A percentile compares a stretch with the other conserved stretches of the same genome.
Conservation (phyloP, 2,888 invertebrate species). For the Pelosia muscerda region DNA sequence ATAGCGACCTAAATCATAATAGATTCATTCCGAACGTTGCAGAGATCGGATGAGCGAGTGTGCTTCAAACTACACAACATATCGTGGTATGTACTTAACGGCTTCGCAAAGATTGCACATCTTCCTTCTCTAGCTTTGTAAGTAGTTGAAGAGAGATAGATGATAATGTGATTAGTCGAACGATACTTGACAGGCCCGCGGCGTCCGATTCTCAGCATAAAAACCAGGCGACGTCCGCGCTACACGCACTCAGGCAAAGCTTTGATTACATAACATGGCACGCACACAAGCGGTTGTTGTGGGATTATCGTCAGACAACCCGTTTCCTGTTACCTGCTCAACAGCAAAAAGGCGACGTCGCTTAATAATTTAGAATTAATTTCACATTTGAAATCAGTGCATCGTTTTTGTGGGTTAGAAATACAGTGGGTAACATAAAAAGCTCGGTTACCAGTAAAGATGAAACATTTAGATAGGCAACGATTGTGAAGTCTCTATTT, state of each 20-base stretch:
- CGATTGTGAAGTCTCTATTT: slow-evolving; percentile 81
- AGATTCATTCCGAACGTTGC: slow-evolving; percentile 77
- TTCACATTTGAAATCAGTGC: slow-evolving; percentile 75
- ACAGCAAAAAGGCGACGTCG: slow-evolving; percentile 77
- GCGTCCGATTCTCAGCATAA: slow-evolving; percentile 68
- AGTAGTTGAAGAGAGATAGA: slow-evolving; percentile 64
- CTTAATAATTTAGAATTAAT: slow-evolving; percentile 82
- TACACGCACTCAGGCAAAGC: slow-evolving; percentile 67
- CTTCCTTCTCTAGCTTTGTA: slow-evolving; percentile 58
- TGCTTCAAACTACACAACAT: slow-evolving; percentile 58
- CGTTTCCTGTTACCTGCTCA: slow-evolving; percentile 85
- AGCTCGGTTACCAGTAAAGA: slow-evolving; percentile 39
- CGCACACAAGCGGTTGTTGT: slow-evolving; percentile 64
- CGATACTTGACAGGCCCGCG: slow-evolving; percentile 70
- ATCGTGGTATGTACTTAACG: slow-evolving; percentile 58
- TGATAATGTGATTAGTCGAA: slow-evolving; percentile 68
- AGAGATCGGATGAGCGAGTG: slow-evolving; percentile 71
- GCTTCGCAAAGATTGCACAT: slow-evolving; percentile 59
- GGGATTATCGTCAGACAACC: slow-evolving; percentile 83
- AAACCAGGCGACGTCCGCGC: slow-evolving; percentile 73
- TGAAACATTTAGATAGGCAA: slow-evolving; percentile 64
- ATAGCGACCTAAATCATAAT: slow-evolving; percentile 77
- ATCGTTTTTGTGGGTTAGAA: slow-evolving; percentile 47
- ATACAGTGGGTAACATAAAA: slow-evolving; percentile 39
- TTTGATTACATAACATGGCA: slow-evolving; percentile 71